Conservation (phyloP, 2,888 invertebrate genomes). For the Phortica okadai region DNA sequence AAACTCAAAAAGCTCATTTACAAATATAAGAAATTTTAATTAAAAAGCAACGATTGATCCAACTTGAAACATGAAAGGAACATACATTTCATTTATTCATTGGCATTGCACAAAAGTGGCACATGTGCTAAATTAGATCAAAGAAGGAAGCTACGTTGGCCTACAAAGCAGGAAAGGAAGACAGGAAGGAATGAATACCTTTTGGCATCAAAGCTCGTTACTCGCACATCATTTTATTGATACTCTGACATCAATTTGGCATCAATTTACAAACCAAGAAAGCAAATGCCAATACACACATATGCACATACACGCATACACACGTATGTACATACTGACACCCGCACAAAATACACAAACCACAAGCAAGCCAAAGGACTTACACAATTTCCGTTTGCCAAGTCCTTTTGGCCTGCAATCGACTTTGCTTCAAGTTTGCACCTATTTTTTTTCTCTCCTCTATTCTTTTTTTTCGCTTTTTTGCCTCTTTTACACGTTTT, state of each 20-base stretch:
- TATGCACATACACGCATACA: background rate
- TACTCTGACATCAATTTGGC: constrained; percentile 44
- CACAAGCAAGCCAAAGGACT: constrained; percentile 10
- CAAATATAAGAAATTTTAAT: too few species aligned
- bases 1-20: too few species aligned
- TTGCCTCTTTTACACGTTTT: background rate
- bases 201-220: too few species aligned
- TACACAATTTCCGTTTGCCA: constrained; percentile 16
- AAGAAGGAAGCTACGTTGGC: too few species aligned
- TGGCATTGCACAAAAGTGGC: background rate
- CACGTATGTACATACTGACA: background rate
- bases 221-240: constrained; percentile 30
- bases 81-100: background rate
- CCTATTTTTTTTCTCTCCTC: background rate
- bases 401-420: constrained; percentile 19
- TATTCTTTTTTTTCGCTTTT: background rate
- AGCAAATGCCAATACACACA: constrained; percentile 19
- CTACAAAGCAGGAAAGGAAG: too few species aligned
- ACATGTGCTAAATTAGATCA: background rate
- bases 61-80: too few species aligned
- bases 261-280: constrained; percentile 41
- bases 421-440: background rate
- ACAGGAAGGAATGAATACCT: too few species aligned
- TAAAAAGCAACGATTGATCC: too few species aligned
- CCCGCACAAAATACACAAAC: background rate